Percentiles rank a stretch among this genome's conserved stretches.
phyloP scores from a whole-genome alignment of 1,140 invertebrate genomes.

The Mactra quadrangularis region DNA sequence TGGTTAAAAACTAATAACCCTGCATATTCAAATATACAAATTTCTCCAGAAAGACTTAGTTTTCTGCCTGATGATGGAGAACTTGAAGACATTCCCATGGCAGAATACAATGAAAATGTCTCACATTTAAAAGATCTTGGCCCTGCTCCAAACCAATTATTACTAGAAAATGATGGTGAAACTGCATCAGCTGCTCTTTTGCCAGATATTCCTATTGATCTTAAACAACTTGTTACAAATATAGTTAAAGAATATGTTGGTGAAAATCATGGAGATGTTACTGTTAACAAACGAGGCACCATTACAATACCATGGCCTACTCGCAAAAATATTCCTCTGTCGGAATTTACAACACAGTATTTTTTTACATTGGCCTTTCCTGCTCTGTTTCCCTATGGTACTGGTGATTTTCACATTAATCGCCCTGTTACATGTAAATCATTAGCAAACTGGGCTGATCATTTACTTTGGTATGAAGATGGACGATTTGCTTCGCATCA shows the following conservation, averaged over 20 bases:
- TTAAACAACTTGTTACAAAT: too few relatives aligned
- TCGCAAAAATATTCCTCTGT: slow-evolving; percentile 1
- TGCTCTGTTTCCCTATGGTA: slow-evolving; percentile 26
- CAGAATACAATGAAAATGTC: too few relatives aligned
- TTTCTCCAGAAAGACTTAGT: slow-evolving; percentile 18
- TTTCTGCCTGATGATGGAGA: too few relatives aligned
- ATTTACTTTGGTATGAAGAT: slow-evolving; percentile 60
- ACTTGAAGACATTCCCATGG: too few relatives aligned
- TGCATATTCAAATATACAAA: slow-evolving; percentile 47
- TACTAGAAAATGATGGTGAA: neutral
- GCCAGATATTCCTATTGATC: too few relatives aligned
- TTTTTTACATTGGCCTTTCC: slow-evolving; percentile 32
- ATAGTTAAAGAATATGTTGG: too few relatives aligned
- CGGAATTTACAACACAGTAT: slow-evolving; percentile 37
- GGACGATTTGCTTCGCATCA: slow-evolving; percentile 57
- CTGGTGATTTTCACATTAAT: slow-evolving; percentile 35
- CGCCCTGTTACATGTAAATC: slow-evolving; percentile 30
- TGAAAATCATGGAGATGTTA: neutral
- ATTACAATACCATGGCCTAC: too few relatives aligned
- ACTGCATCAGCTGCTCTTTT: slow-evolving; percentile 19
- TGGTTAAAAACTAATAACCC: slow-evolving; percentile 44
- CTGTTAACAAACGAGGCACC: neutral
- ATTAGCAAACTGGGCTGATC: slow-evolving; percentile 51
- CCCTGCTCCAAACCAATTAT: too few relatives aligned
- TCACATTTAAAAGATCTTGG: too few relatives aligned